Evolutionary conservation across 2,797 vertebrate species (phyloP).

Genomic region (Hozukius guyotensis): DNA sequence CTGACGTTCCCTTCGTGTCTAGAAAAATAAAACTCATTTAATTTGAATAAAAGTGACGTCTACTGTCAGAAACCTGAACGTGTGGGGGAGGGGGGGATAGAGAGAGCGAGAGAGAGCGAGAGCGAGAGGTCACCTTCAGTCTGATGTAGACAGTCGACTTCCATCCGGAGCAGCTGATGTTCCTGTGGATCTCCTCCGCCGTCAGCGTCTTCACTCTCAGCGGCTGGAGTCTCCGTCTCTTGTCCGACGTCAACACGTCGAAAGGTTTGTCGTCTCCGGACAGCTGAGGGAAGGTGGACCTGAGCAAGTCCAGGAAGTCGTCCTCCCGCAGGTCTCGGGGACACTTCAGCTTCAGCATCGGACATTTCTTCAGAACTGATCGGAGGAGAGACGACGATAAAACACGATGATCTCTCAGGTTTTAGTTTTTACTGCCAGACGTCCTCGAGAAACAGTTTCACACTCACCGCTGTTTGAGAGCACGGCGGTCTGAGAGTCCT

Average conservation of each 20-base stretch:
- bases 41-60: no score
- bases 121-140: conserved; percentile 30
- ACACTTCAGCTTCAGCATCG: conserved; percentile 25
- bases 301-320: conserved; percentile 44
- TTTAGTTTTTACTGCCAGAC: no score
- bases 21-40: no score
- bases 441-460: not conserved
- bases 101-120: no score
- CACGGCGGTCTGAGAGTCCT: conserved; percentile 1
- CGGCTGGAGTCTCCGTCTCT: conserved; percentile 5
- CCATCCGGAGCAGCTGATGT: accelerated
- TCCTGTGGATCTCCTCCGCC: conserved; percentile 28
- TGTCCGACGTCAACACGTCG: conserved; percentile 30
- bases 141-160: conserved; percentile 28
- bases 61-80: no score
- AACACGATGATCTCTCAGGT: not conserved
- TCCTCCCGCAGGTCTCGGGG: conserved; percentile 33
- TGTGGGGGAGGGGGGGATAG: no score
- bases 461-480: conserved; percentile 16
- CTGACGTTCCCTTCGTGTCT: no score
- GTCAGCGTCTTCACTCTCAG: conserved; percentile 26
- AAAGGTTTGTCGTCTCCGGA: not conserved
- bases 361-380: conserved; percentile 40
- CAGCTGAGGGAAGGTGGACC: conserved; percentile 49
- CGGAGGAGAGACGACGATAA: not conserved